These are phyloP conservation scores for Clarias laeviceps DNA, from an alignment of 2,797 vertebrate species.

Conservation along the genomic window DNA sequence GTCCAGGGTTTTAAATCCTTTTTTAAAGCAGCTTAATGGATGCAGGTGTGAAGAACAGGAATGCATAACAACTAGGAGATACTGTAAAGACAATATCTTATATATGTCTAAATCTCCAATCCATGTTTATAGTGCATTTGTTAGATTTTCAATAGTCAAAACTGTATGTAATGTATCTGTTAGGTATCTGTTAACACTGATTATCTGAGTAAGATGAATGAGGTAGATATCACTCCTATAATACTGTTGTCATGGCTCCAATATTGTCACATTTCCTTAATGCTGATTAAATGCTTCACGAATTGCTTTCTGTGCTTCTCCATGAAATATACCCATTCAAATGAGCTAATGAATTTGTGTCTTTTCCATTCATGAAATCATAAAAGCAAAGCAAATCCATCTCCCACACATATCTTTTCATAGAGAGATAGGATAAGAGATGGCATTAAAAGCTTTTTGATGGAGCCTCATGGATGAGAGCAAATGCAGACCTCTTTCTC, in stretches of 20 bases:
- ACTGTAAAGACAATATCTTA: background rate
- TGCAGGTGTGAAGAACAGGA: slow-evolving; percentile 13
- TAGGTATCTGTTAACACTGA: background rate
- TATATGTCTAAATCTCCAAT: background rate
- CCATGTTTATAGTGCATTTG: background rate
- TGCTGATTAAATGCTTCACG: background rate
- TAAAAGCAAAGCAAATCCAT: slow-evolving; percentile 40
- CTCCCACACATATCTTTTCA: slow-evolving; percentile 37
- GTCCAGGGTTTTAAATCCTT: background rate
- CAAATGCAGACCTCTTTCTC: slow-evolving; percentile 31
- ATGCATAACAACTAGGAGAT: background rate
- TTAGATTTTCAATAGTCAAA: background rate
- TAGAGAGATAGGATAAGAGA: slow-evolving; percentile 50
- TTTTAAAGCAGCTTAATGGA: background rate
- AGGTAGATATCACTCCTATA: background rate
- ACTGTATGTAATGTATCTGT: background rate
- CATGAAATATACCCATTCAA: slow-evolving; percentile 26
- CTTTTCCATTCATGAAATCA: slow-evolving; percentile 35
- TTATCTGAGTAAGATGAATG: slow-evolving; percentile 1
- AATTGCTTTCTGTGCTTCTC: background rate
- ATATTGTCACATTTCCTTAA: slow-evolving; percentile 60
- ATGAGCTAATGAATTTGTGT: slow-evolving; percentile 52
- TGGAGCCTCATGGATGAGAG: slow-evolving; percentile 28
- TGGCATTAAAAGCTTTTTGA: slow-evolving; percentile 59
- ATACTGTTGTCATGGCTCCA: slow-evolving; percentile 26